Percentiles rank a stretch among this genome's conserved stretches.
These are phyloP conservation scores for Bombyx mandarina DNA, from an alignment of 1,140 invertebrate species.

Conservation along the genomic window DNA sequence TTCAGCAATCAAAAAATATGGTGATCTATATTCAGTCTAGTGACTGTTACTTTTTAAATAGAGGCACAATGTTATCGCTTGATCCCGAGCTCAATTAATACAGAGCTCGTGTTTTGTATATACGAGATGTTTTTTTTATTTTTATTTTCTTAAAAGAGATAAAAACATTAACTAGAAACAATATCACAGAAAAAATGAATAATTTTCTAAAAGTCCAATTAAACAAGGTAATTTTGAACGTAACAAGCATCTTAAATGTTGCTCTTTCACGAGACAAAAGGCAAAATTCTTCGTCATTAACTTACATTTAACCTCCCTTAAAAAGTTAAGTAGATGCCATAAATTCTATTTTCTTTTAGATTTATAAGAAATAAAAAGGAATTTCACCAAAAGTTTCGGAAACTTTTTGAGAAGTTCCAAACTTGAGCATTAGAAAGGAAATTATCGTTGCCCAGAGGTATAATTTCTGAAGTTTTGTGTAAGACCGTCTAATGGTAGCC, in stretches of 20 bases:
- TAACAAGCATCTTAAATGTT: not conserved
- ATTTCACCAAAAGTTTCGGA: constrained; percentile 23
- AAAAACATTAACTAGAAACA: too few relatives aligned
- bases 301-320: constrained; percentile 10
- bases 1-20: too few relatives aligned
- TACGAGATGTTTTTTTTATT: too few relatives aligned
- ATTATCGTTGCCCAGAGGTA: constrained; percentile 40
- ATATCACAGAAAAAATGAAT: too few relatives aligned
- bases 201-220: constrained; percentile 1
- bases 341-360: constrained; percentile 34
- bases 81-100: too few relatives aligned
- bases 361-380: constrained; percentile 31
- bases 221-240: constrained; percentile 2
- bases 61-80: too few relatives aligned
- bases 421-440: constrained; percentile 47
- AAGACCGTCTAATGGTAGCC: constrained; percentile 10
- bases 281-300: constrained; percentile 12
- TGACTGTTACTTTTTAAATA: too few relatives aligned
- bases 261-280: constrained; percentile 3
- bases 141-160: too few relatives aligned
- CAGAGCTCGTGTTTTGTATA: too few relatives aligned
- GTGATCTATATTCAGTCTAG: too few relatives aligned
- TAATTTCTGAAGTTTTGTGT: constrained; percentile 40
- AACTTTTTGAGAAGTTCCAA: constrained; percentile 39
- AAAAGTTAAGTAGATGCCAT: constrained; percentile 21